Percentiles rank a stretch among this genome's conserved stretches.
Evolutionary conservation across 2,888 invertebrate species (phyloP).

Genomic region (Pristionchus mayeri): DNA sequence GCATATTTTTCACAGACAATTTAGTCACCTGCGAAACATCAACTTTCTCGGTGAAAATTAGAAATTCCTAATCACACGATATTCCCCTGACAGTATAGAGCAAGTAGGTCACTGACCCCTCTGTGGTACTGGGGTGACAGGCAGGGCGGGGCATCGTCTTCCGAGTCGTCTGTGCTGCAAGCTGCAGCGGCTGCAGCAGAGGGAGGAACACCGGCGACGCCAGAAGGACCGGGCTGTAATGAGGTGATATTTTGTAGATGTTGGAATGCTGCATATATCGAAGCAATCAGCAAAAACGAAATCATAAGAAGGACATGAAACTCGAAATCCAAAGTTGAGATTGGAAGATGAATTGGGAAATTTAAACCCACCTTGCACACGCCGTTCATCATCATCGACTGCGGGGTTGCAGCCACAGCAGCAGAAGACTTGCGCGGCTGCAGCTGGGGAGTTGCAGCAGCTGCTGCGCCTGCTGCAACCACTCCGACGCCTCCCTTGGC

Average conservation of each 20-base stretch:
- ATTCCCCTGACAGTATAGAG: too few species aligned
- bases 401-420: neutral
- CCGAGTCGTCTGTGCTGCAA: conserved; percentile 28
- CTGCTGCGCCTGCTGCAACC: neutral
- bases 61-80: too few species aligned
- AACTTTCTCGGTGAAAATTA: too few species aligned
- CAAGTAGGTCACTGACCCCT: conserved; percentile 18
- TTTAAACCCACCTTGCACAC: neutral
- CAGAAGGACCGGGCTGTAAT: neutral
- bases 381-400: neutral
- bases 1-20: too few species aligned
- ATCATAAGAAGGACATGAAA: too few species aligned
- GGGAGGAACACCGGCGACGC: too few species aligned
- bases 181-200: neutral
- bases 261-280: too few species aligned
- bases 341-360: neutral
- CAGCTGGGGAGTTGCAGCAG: neutral
- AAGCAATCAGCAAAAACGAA: too few species aligned
- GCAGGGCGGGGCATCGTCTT: conserved; percentile 39
- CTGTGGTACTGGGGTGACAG: conserved; percentile 28
- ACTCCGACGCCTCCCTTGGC: neutral
- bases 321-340: too few species aligned
- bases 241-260: too few species aligned
- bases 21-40: too few species aligned
- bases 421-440: conserved; percentile 1